A percentile compares a stretch with the other conserved stretches of the same genome.
phyloP scores from a whole-genome alignment of 2,888 invertebrate genomes.

The Maniola hyperantus region DNA sequence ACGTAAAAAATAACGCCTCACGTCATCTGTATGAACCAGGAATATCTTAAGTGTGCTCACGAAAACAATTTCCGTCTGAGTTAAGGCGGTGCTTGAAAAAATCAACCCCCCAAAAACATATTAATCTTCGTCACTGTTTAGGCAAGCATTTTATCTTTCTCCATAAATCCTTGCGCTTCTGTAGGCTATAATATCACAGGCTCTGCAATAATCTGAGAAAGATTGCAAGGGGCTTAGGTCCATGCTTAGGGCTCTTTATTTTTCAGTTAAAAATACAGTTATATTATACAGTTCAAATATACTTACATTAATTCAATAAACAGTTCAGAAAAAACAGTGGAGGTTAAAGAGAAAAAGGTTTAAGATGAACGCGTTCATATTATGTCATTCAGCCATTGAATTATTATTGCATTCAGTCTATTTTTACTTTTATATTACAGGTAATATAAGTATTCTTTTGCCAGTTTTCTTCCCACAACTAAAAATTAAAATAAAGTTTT shows the following conservation, averaged over 20 bases:
- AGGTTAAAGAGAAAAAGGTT: too few relatives aligned
- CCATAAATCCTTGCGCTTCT: slow-evolving; percentile 17
- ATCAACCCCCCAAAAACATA: slow-evolving; percentile 19
- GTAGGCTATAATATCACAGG: slow-evolving; percentile 5
- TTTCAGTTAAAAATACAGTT: too few relatives aligned
- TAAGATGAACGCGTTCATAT: too few relatives aligned
- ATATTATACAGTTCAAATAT: too few relatives aligned
- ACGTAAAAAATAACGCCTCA: slow-evolving; percentile 6
- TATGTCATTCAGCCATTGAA: too few relatives aligned
- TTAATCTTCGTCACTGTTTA: slow-evolving; percentile 25
- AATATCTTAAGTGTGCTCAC: slow-evolving; percentile 10
- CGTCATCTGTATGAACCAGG: not conserved
- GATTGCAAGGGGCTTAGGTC: not conserved
- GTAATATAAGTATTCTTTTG: too few relatives aligned
- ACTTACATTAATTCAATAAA: too few relatives aligned
- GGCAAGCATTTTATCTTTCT: slow-evolving; percentile 22
- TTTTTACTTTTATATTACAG: too few relatives aligned
- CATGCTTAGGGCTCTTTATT: not conserved
- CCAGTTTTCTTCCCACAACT: too few relatives aligned
- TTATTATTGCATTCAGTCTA: too few relatives aligned
- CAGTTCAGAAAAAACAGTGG: too few relatives aligned
- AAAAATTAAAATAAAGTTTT: too few relatives aligned
- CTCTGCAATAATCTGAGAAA: not conserved
- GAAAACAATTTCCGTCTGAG: slow-evolving; percentile 14
- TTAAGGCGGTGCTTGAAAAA: slow-evolving; percentile 17